phyloP scores from a whole-genome alignment of 2,888 invertebrate genomes.

The Nomada ferruginata region DNA sequence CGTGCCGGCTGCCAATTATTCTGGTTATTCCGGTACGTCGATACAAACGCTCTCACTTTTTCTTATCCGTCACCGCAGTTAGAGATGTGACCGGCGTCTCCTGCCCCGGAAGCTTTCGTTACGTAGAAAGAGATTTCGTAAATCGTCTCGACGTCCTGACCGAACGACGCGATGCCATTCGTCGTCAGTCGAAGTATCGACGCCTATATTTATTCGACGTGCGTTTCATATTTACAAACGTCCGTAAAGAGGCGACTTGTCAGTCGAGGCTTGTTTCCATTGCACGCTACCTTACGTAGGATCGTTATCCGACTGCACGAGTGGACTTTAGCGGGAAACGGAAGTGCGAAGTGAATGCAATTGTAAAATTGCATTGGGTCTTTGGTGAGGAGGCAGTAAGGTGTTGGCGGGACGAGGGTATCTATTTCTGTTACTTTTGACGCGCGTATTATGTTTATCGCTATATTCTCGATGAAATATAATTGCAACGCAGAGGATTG shows the following conservation, averaged over 20 bases:
- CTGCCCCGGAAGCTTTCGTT: constrained; percentile 34
- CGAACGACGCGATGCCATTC: constrained; percentile 34
- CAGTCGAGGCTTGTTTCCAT: constrained; percentile 37
- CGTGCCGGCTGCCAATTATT: constrained; percentile 66
- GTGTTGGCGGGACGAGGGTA: background rate
- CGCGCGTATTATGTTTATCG: background rate
- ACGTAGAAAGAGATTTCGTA: constrained; percentile 69
- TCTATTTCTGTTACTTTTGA: background rate
- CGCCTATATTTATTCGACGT: constrained; percentile 47
- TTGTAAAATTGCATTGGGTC: background rate
- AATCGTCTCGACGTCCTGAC: constrained; percentile 59
- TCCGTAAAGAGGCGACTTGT: constrained; percentile 35
- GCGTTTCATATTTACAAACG: constrained; percentile 41
- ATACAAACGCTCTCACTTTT: constrained; percentile 56
- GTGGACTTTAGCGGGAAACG: background rate
- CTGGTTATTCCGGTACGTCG: constrained; percentile 63
- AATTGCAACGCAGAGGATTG: background rate
- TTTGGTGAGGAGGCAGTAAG: background rate
- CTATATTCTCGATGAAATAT: background rate
- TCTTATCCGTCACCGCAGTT: constrained; percentile 57
- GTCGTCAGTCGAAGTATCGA: constrained; percentile 31
- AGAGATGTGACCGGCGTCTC: constrained; percentile 6
- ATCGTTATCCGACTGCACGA: background rate
- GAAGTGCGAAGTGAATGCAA: background rate
- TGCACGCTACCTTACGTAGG: background rate